Evolutionary conservation across 2,113 vertebrate genomes (phyloP), one percentile per base, ranked within the genome.

Genomic region (Poeciliopsis turrubarensis): DNA sequence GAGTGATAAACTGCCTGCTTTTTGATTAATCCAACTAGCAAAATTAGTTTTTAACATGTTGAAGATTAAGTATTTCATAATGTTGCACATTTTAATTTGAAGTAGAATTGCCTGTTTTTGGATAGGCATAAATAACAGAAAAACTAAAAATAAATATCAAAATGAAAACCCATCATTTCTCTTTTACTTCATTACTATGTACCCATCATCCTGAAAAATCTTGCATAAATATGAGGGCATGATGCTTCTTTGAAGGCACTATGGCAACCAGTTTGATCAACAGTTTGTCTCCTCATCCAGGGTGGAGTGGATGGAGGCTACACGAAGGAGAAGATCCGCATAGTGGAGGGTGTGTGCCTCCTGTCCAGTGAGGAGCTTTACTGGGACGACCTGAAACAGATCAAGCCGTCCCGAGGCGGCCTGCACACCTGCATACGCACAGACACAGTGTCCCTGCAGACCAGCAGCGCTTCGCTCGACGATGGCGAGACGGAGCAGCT

Each of bases 351-450:
- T 3, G 97, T 99, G 88, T 98, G 96, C 86, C 96, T 99, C 71
- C 94, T 99, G 82, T 97, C 97, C 65, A 93, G 94, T 29, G 97
- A 98, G 0, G 96, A 97, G 72, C 95, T 96, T 0, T 97, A 97
- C 86, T 99, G 97, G 98, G 97, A 98, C 60, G 97, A 99, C 92
- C 94, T 99, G 15, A 98, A 97, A 88, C 98, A 98, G 92, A 94
- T 98, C 85, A 97, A 97, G 79, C 95, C 95, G 51, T 97, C 96
- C 3, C 94, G 97, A 13, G 96, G 97, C 61, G 96, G 98, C 65
- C 96, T 99, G n/a, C 97, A 98, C 0, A 94, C 97, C 73, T 99
- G 98, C 94, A 97, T 99, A 95, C 98, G 97, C 91, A 97, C 97
- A 0, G 98, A 99, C 86, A 99, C 97, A 0, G 96, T 99, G 88